Conservation (phyloP, 2,888 invertebrate species). For the Polydrusus tereticollis region DNA sequence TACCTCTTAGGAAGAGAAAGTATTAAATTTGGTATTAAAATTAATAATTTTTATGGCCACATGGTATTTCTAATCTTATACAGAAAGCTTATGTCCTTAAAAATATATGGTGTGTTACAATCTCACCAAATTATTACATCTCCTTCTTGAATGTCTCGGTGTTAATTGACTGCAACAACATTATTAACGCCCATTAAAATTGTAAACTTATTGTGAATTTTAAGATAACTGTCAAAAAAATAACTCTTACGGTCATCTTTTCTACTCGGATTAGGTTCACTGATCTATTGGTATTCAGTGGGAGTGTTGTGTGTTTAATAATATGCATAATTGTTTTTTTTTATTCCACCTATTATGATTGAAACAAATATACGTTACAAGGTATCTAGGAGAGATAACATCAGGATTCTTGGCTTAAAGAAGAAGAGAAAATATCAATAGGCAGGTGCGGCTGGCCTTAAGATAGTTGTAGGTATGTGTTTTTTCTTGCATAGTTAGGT, state of each 20-base stretch:
- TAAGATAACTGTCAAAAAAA: background rate
- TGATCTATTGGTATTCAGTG: constrained; percentile 5
- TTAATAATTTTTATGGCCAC: background rate
- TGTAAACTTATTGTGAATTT: too few species aligned
- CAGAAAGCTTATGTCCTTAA: background rate
- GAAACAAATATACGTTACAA: background rate
- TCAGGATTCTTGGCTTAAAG: background rate
- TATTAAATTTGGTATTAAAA: constrained; percentile 1
- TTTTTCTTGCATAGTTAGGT: too few species aligned
- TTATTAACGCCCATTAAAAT: background rate
- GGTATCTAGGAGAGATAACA: background rate
- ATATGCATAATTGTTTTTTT: constrained; percentile 1
- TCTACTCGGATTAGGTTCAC: background rate
- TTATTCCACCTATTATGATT: background rate
- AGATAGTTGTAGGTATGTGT: too few species aligned
- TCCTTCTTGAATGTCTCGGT: too few species aligned
- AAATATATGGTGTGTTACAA: background rate
- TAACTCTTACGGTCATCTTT: background rate
- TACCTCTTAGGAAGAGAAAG: constrained; percentile 15
- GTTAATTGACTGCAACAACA: background rate
- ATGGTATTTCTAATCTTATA: constrained; percentile 2
- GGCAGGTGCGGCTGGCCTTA: background rate
- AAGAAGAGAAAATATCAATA: background rate
- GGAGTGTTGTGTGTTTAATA: background rate
- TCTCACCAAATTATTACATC: background rate